These are phyloP conservation scores for Trachops cirrhosus DNA, from an alignment of 2,797 vertebrate species.

Conservation along the genomic window DNA sequence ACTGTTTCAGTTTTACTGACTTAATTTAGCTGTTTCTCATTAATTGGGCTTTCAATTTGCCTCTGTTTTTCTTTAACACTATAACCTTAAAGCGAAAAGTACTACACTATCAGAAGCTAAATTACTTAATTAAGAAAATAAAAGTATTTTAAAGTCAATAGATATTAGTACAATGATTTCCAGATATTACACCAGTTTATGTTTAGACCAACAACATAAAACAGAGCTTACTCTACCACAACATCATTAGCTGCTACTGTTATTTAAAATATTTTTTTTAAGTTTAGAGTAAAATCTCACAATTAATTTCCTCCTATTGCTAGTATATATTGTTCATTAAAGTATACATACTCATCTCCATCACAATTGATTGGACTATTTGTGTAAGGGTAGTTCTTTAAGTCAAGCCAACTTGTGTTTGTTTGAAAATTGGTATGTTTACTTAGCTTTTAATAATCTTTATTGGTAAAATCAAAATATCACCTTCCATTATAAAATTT, in stretches of 20 bases:
- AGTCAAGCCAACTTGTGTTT: neutral
- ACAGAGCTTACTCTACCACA: neutral
- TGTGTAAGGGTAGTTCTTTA: neutral
- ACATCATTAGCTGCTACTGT: neutral
- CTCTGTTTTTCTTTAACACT: neutral
- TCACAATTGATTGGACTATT: neutral
- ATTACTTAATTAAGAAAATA: neutral
- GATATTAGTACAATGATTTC: neutral
- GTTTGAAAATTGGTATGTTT: neutral
- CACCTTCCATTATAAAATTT: neutral
- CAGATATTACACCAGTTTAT: neutral
- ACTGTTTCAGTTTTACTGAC: neutral
- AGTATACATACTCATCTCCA: neutral
- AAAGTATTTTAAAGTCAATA: neutral
- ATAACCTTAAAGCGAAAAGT: neutral
- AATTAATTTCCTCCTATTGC: neutral
- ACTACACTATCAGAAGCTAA: neutral
- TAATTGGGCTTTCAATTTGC: neutral
- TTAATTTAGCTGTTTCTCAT: neutral
- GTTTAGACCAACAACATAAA: neutral
- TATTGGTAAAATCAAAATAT: neutral
- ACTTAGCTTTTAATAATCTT: neutral
- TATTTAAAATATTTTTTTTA: neutral
- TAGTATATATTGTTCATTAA: neutral
- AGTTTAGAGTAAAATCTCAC: neutral